Conservation (phyloP, 2,888 invertebrate species). For the Eudemis profundana region DNA sequence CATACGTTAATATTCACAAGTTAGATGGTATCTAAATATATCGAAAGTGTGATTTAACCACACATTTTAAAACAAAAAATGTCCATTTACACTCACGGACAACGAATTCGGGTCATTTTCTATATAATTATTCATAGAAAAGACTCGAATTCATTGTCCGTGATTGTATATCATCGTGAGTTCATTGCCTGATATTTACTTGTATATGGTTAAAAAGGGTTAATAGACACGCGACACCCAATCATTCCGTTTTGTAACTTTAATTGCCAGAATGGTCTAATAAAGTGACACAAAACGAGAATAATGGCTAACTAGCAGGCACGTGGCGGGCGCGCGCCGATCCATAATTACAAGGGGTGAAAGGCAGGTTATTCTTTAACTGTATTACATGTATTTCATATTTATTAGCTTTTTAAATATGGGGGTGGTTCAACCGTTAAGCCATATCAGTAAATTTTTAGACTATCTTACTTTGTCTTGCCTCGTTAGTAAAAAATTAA, state of each 20-base stretch:
- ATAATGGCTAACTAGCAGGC: conserved; percentile 50
- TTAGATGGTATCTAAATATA: too few relatives aligned
- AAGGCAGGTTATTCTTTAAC: conserved; percentile 6
- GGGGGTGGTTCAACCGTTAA: background rate
- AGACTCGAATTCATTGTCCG: too few relatives aligned
- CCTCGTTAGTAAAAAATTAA: too few relatives aligned
- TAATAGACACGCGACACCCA: conserved; percentile 29
- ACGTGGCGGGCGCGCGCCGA: conserved; percentile 50
- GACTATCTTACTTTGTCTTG: too few relatives aligned
- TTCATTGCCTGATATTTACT: background rate
- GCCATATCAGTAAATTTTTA: background rate
- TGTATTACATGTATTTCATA: conserved; percentile 18
- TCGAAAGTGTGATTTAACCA: too few relatives aligned
- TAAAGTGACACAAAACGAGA: conserved; percentile 46
- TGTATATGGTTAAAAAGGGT: conserved; percentile 21
- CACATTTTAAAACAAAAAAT: too few relatives aligned
- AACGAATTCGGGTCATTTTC: too few relatives aligned
- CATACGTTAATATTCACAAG: too few relatives aligned
- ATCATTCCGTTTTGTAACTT: conserved; percentile 25
- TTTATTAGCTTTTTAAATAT: conserved; percentile 26
- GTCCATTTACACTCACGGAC: too few relatives aligned
- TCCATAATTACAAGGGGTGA: conserved; percentile 45
- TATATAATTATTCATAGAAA: too few relatives aligned
- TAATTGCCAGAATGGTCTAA: conserved; percentile 40
- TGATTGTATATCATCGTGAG: background rate